These are phyloP conservation scores for Ooceraea biroi DNA, from an alignment of 1,140 invertebrate species.

Conservation along the genomic window DNA sequence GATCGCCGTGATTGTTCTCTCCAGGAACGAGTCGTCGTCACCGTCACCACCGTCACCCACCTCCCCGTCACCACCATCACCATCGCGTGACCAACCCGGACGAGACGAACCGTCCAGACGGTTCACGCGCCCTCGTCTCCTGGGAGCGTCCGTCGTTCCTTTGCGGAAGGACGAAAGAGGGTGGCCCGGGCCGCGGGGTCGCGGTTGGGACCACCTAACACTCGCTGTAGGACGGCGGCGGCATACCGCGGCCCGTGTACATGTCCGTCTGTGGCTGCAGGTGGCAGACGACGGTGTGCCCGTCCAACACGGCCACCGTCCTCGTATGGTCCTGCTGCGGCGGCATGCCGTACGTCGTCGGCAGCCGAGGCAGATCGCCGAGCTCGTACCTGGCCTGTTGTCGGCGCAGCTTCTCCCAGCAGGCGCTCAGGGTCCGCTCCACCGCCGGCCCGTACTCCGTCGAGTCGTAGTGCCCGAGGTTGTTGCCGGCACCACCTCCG, in stretches of 20 bases:
- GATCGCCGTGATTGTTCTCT: slow-evolving; percentile 27
- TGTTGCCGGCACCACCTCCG: slow-evolving; percentile 66
- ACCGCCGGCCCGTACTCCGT: slow-evolving; percentile 81
- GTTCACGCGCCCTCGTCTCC: neutral
- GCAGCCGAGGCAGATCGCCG: slow-evolving; percentile 86
- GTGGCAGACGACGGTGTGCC: slow-evolving; percentile 93
- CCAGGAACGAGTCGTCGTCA: slow-evolving; percentile 34
- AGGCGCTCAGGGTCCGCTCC: slow-evolving; percentile 84
- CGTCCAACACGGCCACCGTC: slow-evolving; percentile 92
- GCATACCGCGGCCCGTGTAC: slow-evolving; percentile 86
- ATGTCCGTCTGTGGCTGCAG: slow-evolving; percentile 90
- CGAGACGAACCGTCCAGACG: slow-evolving; percentile 8
- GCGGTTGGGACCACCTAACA: slow-evolving; percentile 80
- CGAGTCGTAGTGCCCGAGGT: slow-evolving; percentile 76
- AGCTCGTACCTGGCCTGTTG: slow-evolving; percentile 83
- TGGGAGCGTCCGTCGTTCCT: slow-evolving; percentile 32
- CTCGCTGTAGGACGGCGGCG: slow-evolving; percentile 88
- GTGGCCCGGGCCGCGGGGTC: slow-evolving; percentile 10
- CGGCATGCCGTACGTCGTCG: slow-evolving; percentile 85
- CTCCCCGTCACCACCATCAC: slow-evolving; percentile 5
- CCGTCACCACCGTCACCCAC: neutral
- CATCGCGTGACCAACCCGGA: slow-evolving; percentile 15
- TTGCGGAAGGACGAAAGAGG: slow-evolving; percentile 36
- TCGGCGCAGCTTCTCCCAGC: slow-evolving; percentile 87
- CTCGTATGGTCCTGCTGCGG: slow-evolving; percentile 87